phyloP scores from a whole-genome alignment of 2,888 invertebrate genomes.

The Malachius bipustulatus region DNA sequence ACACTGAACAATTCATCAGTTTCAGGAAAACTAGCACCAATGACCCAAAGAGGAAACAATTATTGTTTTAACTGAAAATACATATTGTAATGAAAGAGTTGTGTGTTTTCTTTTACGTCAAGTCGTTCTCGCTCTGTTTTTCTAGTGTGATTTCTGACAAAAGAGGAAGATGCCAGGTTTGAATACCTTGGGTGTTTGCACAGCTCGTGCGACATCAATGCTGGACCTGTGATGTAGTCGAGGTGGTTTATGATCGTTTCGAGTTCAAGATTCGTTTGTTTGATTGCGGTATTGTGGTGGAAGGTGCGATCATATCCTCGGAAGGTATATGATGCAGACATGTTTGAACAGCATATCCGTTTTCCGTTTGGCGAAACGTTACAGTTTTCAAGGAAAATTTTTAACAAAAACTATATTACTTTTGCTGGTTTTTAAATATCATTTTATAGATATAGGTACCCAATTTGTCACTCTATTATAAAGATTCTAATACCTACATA shows the following conservation, averaged over 20 bases:
- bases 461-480: too few species aligned
- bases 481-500: too few species aligned
- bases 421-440: too few species aligned
- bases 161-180: too few species aligned
- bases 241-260: not conserved
- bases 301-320: constrained; percentile 17
- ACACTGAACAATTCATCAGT: not conserved
- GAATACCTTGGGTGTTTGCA: too few species aligned
- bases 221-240: not conserved
- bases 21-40: constrained; percentile 1
- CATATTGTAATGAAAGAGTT: not conserved
- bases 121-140: not conserved
- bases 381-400: too few species aligned
- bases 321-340: constrained; percentile 24
- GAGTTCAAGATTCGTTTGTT: not conserved
- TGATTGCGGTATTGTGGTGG: not conserved
- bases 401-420: too few species aligned
- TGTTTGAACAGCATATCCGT: constrained; percentile 32
- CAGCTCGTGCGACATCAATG: not conserved
- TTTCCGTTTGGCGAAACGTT: constrained; percentile 23
- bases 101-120: constrained; percentile 1
- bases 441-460: too few species aligned
- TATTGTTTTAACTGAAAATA: constrained; percentile 1
- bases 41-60: not conserved
- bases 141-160: too few species aligned